These are phyloP conservation scores for Alca torda DNA, from an alignment of 2,797 vertebrate species.

Conservation along the genomic window DNA sequence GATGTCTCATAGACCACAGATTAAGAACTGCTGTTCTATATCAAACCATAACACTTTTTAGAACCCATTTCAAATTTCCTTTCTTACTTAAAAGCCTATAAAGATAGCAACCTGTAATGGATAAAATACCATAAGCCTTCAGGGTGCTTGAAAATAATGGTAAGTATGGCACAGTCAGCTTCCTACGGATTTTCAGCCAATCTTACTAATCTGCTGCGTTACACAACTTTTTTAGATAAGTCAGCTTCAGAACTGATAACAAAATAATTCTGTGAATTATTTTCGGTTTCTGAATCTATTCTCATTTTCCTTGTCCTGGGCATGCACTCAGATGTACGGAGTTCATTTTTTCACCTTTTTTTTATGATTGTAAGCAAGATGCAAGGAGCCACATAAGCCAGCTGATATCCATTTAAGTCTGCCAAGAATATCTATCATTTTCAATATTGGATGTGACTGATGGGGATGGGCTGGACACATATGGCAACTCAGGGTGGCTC, in stretches of 20 bases:
- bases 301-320: neutral
- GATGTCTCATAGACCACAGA: neutral
- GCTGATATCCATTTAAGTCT: neutral
- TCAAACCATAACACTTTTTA: neutral
- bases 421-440: neutral
- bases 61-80: neutral
- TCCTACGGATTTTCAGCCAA: neutral
- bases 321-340: neutral
- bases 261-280: neutral
- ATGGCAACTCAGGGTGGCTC: neutral
- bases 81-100: neutral
- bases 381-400: neutral
- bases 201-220: neutral
- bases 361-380: neutral
- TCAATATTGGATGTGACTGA: neutral
- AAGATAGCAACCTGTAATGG: neutral
- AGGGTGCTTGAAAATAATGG: neutral
- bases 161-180: neutral
- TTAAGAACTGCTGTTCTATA: neutral
- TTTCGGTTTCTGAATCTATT: neutral
- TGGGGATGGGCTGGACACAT: neutral
- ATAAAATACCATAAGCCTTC: neutral
- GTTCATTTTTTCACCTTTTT: neutral
- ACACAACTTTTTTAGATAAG: neutral
- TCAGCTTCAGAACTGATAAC: neutral